Evolutionary conservation across 2,797 vertebrate genomes (phyloP).

Genomic region (Capromys pilorides): DNA sequence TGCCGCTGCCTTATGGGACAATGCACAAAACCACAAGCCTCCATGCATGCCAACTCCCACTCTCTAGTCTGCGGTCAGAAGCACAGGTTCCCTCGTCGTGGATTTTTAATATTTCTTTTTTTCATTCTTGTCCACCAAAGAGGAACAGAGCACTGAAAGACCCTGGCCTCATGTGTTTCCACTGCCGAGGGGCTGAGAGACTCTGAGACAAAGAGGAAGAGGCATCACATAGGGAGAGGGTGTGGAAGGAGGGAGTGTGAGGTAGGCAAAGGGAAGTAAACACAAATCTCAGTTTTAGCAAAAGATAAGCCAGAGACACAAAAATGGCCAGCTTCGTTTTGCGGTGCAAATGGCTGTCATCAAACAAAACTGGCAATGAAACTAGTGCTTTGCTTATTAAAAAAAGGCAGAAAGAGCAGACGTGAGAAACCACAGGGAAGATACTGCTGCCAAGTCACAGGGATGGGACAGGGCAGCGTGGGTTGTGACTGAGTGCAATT

Average conservation of each 20-base stretch:
- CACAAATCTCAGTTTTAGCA: neutral
- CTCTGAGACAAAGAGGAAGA: neutral
- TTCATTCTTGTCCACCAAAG: neutral
- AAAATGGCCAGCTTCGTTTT: neutral
- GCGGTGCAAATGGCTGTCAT: neutral
- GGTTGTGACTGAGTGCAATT: too few species aligned
- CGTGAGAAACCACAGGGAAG: too few species aligned
- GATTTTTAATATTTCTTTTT: neutral
- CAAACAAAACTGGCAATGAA: too few species aligned
- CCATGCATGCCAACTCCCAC: fast-evolving
- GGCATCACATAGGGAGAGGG: fast-evolving
- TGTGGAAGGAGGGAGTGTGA: neutral
- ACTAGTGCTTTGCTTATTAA: too few species aligned
- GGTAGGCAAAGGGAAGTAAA: neutral
- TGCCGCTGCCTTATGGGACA: fast-evolving
- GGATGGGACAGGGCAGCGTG: too few species aligned
- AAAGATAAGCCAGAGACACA: neutral
- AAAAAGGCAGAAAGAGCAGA: too few species aligned
- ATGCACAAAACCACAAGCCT: fast-evolving
- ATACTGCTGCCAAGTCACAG: too few species aligned
- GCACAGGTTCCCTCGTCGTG: neutral
- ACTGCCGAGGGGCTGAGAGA: neutral
- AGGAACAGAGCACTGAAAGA: neutral
- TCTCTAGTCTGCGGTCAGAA: neutral
- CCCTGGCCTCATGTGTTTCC: neutral